These are phyloP conservation scores for Sinocyclocheilus anshuiensis DNA, from an alignment of 2,113 vertebrate genomes.

Conservation along the genomic window DNA sequence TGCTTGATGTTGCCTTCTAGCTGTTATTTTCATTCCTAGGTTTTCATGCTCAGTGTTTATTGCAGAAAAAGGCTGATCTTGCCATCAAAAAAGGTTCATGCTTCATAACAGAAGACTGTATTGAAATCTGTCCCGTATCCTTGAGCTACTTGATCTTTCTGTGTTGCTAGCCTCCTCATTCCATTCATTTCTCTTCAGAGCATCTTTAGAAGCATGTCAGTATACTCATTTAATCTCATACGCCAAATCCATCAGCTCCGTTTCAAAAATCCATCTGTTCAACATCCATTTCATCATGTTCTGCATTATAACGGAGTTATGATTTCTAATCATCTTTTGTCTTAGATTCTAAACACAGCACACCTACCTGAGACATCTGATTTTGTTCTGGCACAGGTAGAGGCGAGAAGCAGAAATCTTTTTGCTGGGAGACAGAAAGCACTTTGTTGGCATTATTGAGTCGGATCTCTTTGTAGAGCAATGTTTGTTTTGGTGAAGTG, in stretches of 20 bases:
- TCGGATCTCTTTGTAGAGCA: conserved; percentile 41
- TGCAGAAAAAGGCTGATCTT: neutral
- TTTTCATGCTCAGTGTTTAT: conserved; percentile 9
- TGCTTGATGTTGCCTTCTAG: conserved; percentile 3
- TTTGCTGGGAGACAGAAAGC: conserved; percentile 40
- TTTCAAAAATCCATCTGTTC: conserved; percentile 5
- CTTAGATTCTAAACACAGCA: conserved; percentile 14
- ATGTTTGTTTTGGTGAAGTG: conserved; percentile 51
- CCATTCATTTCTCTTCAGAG: neutral
- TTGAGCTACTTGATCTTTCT: conserved; percentile 26
- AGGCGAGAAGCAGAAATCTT: conserved; percentile 15
- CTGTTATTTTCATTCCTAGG: neutral
- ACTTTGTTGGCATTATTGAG: conserved; percentile 53
- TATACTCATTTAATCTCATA: conserved; percentile 9
- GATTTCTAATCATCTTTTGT: conserved; percentile 1
- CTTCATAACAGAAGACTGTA: neutral
- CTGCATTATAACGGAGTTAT: conserved; percentile 9
- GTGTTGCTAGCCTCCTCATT: neutral
- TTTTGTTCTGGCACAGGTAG: conserved; percentile 25
- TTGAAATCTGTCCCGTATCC: conserved; percentile 5
- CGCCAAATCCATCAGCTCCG: neutral
- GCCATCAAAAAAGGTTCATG: neutral
- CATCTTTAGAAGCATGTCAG: conserved; percentile 16
- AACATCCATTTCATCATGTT: conserved; percentile 8
- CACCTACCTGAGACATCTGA: conserved; percentile 7